A percentile compares a stretch with the other conserved stretches of the same genome.
Evolutionary conservation across 2,113 vertebrate genomes (phyloP).

Genomic region (Struthio camelus): DNA sequence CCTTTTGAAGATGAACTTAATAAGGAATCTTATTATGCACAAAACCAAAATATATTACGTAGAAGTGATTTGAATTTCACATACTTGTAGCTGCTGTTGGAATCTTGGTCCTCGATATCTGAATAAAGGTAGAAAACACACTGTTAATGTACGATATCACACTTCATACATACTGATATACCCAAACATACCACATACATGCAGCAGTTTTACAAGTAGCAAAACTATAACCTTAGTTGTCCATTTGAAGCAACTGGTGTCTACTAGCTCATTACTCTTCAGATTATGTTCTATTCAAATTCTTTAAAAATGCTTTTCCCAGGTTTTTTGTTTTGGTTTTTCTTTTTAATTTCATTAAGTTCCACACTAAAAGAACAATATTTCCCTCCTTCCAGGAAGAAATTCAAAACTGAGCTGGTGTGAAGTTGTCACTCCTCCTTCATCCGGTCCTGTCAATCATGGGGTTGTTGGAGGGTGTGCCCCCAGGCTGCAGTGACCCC

Average conservation of each 20-base stretch:
- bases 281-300: neutral
- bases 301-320: neutral
- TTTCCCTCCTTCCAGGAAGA: neutral
- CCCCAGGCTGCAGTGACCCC: too few relatives aligned
- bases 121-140: neutral
- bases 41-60: slow-evolving; percentile 13
- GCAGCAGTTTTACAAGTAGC: neutral
- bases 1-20: slow-evolving; percentile 4
- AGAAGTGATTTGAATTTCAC: slow-evolving; percentile 1
- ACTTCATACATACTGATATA: neutral
- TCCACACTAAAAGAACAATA: neutral
- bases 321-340: too few relatives aligned
- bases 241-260: neutral
- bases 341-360: neutral
- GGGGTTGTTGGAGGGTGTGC: too few relatives aligned
- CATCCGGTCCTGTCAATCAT: too few relatives aligned
- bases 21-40: neutral
- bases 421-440: too few relatives aligned
- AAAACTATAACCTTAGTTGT: neutral
- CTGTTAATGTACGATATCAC: neutral
- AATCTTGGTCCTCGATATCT: neutral
- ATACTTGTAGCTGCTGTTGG: neutral
- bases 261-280: neutral
- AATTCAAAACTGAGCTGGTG: neutral
- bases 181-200: neutral